These are phyloP conservation scores for Cosmia trapezina DNA, from an alignment of 2,888 invertebrate genomes.

Conservation along the genomic window DNA sequence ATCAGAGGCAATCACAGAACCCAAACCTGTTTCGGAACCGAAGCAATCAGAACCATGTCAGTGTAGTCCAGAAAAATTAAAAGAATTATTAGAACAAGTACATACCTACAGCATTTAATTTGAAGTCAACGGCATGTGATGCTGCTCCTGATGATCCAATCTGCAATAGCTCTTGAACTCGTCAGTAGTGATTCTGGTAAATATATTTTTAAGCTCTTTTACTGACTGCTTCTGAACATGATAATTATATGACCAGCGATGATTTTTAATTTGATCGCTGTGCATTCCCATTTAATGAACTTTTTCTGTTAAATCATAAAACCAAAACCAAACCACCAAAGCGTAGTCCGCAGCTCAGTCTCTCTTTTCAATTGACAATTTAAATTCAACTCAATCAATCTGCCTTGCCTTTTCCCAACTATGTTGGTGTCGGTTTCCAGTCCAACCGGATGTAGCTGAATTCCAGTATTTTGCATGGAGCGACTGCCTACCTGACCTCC, in stretches of 20 bases:
- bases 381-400: neutral
- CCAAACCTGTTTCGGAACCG: neutral
- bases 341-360: neutral
- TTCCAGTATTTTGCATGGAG: no score
- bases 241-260: neutral
- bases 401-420: no score
- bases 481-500: no score
- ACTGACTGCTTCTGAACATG: neutral
- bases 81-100: slow-evolving; percentile 29
- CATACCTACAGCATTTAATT: slow-evolving; percentile 18
- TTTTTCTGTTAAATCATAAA: neutral
- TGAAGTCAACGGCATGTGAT: slow-evolving; percentile 25
- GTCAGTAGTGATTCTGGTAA: slow-evolving; percentile 3
- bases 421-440: no score
- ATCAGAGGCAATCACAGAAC: neutral
- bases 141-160: neutral
- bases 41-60: slow-evolving; percentile 26
- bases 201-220: neutral
- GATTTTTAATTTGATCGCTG: neutral
- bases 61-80: slow-evolving; percentile 34
- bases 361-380: neutral
- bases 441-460: no score
- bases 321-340: neutral
- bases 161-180: neutral
- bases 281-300: neutral